phyloP scores from a whole-genome alignment of 2,113 vertebrate genomes.

The Martes martes region DNA sequence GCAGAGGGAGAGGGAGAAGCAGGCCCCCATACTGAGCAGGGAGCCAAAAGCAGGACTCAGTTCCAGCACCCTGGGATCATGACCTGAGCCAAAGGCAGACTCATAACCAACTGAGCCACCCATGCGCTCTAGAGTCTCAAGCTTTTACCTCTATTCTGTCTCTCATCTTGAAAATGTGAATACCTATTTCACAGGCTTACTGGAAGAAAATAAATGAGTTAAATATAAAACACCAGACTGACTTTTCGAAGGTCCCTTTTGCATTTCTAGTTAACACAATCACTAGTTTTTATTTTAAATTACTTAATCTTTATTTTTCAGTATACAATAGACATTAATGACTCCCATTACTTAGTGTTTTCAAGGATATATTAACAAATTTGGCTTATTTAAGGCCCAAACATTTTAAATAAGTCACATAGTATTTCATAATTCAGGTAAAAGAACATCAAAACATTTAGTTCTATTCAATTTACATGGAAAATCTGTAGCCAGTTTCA shows the following conservation, averaged over 20 bases:
- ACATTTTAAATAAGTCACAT: conserved; percentile 62
- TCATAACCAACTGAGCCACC: not conserved
- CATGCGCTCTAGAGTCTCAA: not conserved
- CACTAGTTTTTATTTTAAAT: conserved; percentile 34
- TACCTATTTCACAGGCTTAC: not conserved
- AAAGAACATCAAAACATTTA: conserved; percentile 46
- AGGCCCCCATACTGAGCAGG: too few species aligned
- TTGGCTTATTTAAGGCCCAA: not conserved
- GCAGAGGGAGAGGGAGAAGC: too few species aligned
- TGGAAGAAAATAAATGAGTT: not conserved
- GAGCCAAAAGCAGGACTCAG: too few species aligned
- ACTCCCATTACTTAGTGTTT: not conserved
- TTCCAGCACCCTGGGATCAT: not conserved
- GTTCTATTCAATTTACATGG: conserved; percentile 50
- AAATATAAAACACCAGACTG: not conserved
- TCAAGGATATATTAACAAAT: not conserved
- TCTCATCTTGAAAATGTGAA: conserved; percentile 24
- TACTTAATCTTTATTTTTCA: not conserved
- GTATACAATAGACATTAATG: not conserved
- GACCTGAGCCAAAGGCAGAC: not conserved
- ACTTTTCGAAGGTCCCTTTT: not conserved
- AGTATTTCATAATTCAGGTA: conserved; percentile 30
- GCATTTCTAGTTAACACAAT: not conserved
- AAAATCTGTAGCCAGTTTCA: conserved; percentile 60
- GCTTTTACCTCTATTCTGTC: not conserved